Percentiles rank a stretch among this genome's conserved stretches.
Conservation (phyloP, 2,888 invertebrate species). For the Carabus problematicus region DNA sequence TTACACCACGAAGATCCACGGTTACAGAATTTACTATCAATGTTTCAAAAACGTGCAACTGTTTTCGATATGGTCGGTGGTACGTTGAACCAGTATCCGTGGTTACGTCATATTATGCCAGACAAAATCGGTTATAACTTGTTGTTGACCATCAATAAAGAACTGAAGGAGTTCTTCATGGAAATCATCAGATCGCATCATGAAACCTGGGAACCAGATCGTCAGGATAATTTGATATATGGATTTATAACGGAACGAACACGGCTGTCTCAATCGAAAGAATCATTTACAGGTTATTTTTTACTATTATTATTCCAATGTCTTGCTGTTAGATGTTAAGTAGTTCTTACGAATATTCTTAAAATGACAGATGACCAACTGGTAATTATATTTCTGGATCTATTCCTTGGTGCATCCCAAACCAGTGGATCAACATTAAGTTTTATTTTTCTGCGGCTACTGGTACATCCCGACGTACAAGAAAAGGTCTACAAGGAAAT, state of each 20-base stretch:
- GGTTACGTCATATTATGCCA: slow-evolving; percentile 69
- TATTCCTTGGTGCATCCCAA: slow-evolving; percentile 72
- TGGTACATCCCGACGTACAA: slow-evolving; percentile 67
- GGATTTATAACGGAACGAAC: slow-evolving; percentile 66
- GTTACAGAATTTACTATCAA: slow-evolving; percentile 58
- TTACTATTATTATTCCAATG: no score
- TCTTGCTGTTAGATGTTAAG: no score
- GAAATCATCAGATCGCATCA: slow-evolving; percentile 67
- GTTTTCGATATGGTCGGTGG: slow-evolving; percentile 66
- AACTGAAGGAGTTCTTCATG: slow-evolving; percentile 64
- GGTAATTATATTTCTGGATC: slow-evolving; percentile 69
- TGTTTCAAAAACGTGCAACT: slow-evolving; percentile 62
- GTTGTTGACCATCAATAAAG: slow-evolving; percentile 63
- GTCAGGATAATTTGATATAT: slow-evolving; percentile 67
- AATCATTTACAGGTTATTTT: slow-evolving; percentile 60
- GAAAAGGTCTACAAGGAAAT: slow-evolving; percentile 64
- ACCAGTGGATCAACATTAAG: slow-evolving; percentile 71
- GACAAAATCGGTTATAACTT: slow-evolving; percentile 68
- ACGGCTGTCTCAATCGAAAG: slow-evolving; percentile 47
- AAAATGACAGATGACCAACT: slow-evolving; percentile 73
- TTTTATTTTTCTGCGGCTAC: slow-evolving; percentile 67
- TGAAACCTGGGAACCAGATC: slow-evolving; percentile 58
- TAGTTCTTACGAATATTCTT: no score
- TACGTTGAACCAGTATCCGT: slow-evolving; percentile 66
- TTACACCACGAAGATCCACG: slow-evolving; percentile 60